Percentiles rank a stretch among this genome's conserved stretches.
Conservation (phyloP, 2,888 invertebrate species). For the Abrostola triplasia region DNA sequence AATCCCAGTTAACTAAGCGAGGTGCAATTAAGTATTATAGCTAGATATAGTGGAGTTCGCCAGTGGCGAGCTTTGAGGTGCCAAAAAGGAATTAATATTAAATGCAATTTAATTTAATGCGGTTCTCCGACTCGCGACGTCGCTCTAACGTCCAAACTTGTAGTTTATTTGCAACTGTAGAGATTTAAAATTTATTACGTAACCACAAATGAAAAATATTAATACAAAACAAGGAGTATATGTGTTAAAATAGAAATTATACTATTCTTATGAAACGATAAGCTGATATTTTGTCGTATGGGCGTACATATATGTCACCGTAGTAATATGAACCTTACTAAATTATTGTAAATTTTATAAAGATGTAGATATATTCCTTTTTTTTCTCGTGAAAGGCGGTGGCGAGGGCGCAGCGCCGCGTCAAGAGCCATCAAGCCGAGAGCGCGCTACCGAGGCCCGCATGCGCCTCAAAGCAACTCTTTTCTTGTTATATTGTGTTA, state of each 20-base stretch:
- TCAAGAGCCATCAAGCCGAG: slow-evolving; percentile 82
- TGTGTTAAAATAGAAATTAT: no score
- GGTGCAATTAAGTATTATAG: slow-evolving; percentile 61
- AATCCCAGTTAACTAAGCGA: slow-evolving; percentile 66
- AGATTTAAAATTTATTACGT: slow-evolving; percentile 19
- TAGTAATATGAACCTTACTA: slow-evolving; percentile 22
- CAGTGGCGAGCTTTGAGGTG: slow-evolving; percentile 57
- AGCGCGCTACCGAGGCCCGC: slow-evolving; percentile 70
- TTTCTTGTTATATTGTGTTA: slow-evolving; percentile 73
- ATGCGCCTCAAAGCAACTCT: slow-evolving; percentile 79
- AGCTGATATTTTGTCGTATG: not conserved
- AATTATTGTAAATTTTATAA: slow-evolving; percentile 54
- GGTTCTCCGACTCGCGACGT: slow-evolving; percentile 34
- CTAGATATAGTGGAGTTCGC: slow-evolving; percentile 53
- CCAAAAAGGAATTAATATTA: slow-evolving; percentile 65
- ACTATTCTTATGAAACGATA: no score
- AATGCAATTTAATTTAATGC: slow-evolving; percentile 62
- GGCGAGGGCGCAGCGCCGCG: slow-evolving; percentile 73
- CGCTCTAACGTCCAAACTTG: slow-evolving; percentile 35
- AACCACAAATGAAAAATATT: not conserved
- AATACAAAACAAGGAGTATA: not conserved
- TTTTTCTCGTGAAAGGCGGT: slow-evolving; percentile 75
- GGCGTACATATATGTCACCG: not conserved
- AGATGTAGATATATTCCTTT: slow-evolving; percentile 56
- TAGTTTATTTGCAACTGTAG: slow-evolving; percentile 21